Evolutionary conservation across 1,140 invertebrate species (phyloP).

Genomic region (Drosophila melanica): DNA sequence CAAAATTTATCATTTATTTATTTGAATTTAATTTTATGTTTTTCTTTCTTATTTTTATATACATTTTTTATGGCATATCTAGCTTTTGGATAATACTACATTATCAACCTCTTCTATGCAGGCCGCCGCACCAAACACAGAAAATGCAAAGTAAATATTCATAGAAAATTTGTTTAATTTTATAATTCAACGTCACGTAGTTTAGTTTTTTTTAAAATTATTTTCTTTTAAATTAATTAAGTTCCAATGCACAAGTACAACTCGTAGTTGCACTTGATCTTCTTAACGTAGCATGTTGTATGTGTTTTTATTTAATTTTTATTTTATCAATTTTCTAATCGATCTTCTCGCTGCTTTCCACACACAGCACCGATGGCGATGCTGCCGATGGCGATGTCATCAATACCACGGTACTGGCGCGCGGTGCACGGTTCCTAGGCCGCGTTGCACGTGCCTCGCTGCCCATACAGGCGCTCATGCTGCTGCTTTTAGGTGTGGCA

Average conservation of each 20-base stretch:
- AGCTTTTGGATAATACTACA: constrained; percentile 87
- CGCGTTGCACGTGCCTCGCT: constrained; percentile 94
- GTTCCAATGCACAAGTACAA: constrained; percentile 29
- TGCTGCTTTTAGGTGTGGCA: constrained; percentile 94
- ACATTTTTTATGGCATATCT: constrained; percentile 82
- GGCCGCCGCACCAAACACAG: constrained; percentile 84
- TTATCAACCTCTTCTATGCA: constrained; percentile 84
- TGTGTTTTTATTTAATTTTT: neutral
- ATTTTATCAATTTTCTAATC: constrained; percentile 6
- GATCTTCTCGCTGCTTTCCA: neutral
- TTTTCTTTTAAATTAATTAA: constrained; percentile 22
- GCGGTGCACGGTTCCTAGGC: constrained; percentile 92
- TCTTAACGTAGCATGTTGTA: constrained; percentile 14
- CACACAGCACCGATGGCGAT: constrained; percentile 81
- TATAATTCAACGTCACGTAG: constrained; percentile 25
- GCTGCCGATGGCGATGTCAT: constrained; percentile 85
- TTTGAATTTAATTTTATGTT: constrained; percentile 69
- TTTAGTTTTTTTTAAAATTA: constrained; percentile 39
- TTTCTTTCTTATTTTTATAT: constrained; percentile 44
- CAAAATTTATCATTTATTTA: constrained; percentile 35
- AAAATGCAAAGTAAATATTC: constrained; percentile 86
- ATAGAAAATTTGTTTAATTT: constrained; percentile 70
- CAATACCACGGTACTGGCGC: constrained; percentile 88
- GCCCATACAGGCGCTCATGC: constrained; percentile 95
- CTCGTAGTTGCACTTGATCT: constrained; percentile 32